Evolutionary conservation across 1,140 invertebrate species (phyloP), one percentile per base, ranked within the genome.

Genomic region (Brachionus plicatilis): DNA sequence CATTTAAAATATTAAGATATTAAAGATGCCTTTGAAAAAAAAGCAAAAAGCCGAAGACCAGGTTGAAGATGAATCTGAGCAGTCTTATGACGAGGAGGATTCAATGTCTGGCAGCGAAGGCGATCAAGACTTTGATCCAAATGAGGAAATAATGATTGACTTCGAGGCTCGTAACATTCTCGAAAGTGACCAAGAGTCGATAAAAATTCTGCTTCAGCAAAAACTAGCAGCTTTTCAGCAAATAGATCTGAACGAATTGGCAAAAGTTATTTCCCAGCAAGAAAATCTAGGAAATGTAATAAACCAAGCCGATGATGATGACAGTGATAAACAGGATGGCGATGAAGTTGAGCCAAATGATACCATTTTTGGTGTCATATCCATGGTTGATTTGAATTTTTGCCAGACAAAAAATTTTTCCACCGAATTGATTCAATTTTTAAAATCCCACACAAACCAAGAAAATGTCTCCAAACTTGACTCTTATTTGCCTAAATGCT

Each of bases 101-200:
- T 76, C 72, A 11, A 50, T 47, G 43, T 76, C 72, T 3, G 72
- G 72, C n/a, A 50, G 72, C 1, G 72, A 76, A 50, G 8, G 33
- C 9, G 72, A 76, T 2, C 20, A 76, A 24, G 72, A 76, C 27
- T 50, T 76, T 14, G 72, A 76, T 50, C 9, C 43, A 24, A 47
- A 76, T 29, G 72, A 76, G 27, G 72, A 76, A 20, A 76, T 76
- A 50, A 76, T 76, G 72, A 24, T 82, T 33, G 79, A 82, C 14
- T 82, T 82, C 37, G 79, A 82, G 20, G 79, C 53, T 17, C 17
- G 79, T 1, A 65, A 12, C 11, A n/a, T 82, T 5, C 27, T 68
- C 3, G 65, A 68, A 60, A 65, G 20, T 24, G 53, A 82, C 53
- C 41, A n/a, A 9, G 79, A 82, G 17, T 60, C 79, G 0, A 65